Evolutionary conservation across 2,888 invertebrate species (phyloP).

Genomic region (Lasioglossum marginatum): DNA sequence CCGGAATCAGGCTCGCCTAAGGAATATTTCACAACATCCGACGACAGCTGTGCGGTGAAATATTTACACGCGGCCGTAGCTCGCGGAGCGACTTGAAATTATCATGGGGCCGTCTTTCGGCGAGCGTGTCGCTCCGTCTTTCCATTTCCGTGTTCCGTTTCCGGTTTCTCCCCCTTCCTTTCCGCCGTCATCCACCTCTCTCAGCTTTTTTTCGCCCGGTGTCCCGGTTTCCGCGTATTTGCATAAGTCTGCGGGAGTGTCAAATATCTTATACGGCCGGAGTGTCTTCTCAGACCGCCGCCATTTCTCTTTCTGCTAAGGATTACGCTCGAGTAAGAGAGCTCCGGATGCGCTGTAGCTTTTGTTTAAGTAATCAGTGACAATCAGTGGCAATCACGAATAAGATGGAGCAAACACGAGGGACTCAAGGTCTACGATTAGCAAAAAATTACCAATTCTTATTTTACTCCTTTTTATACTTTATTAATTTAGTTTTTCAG

Average conservation of each 20-base stretch:
- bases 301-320: neutral
- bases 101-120: constrained; percentile 49
- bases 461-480: too few relatives aligned
- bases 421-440: too few relatives aligned
- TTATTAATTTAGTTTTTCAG: too few relatives aligned
- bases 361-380: neutral
- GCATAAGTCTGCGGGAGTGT: constrained; percentile 63
- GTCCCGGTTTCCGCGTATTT: constrained; percentile 58
- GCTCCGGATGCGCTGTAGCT: neutral
- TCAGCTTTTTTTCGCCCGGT: neutral
- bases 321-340: neutral
- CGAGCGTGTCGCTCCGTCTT: constrained; percentile 35
- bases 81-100: constrained; percentile 55
- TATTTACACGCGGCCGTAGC: constrained; percentile 53
- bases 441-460: too few relatives aligned
- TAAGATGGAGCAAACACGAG: neutral
- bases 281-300: constrained; percentile 63
- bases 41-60: constrained; percentile 46
- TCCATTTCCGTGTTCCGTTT: constrained; percentile 44
- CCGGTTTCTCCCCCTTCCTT: constrained; percentile 3
- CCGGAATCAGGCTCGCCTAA: constrained; percentile 29
- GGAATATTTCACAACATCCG: constrained; percentile 60
- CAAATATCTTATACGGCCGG: constrained; percentile 59
- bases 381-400: neutral
- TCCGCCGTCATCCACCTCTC: neutral